Evolutionary conservation across 2,113 vertebrate species (phyloP), one percentile per base, ranked within the genome.

Genomic region (Eubucco bourcierii): DNA sequence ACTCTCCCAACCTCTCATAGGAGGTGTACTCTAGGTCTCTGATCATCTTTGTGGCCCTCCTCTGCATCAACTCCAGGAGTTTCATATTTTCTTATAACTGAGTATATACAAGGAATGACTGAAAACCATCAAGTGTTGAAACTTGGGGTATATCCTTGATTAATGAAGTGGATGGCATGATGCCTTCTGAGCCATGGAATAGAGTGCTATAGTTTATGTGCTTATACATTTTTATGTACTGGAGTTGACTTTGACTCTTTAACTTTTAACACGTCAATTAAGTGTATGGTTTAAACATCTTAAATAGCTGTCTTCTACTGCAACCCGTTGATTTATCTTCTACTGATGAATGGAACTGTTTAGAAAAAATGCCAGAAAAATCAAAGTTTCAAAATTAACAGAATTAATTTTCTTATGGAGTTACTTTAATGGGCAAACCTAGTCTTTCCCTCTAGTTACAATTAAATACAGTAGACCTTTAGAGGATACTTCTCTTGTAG

Each of bases 191-290:
- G 90, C 52, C 1, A 2, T 72, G 23, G 71, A 92, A 70, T 31
- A 79, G 13, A 78, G 67, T 56, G n/a, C 46, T 79, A 21, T 67
- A 87, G 92, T 95, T 96, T 87, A 85, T 91, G 46, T 84, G 56
- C 73, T 71, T 84, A 90, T 71, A 87, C n/a, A 13, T 89, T 91
- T 97, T 96, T 94, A 93, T 61, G 47, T 74, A 92, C 81, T 87
- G 79, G 79, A 88, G 29, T 67, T 95, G 82, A 93, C 80, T 97
- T 92, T 70, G 71, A 72, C 82, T 90, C 81, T 95, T 94, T 94
- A 96, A 95, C 92, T 96, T 98, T 94, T 95, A 97, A 96, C 39
- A 33, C 88, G 87, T n/a, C 91, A 96, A 95, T 96, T 96, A 96
- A 96, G 65, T 33, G 8, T 72, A 94, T 74, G 33, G 37, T 88